These are phyloP conservation scores for Acrocyrtus sp. DNA, from an alignment of 2,888 invertebrate species.

Conservation along the genomic window DNA sequence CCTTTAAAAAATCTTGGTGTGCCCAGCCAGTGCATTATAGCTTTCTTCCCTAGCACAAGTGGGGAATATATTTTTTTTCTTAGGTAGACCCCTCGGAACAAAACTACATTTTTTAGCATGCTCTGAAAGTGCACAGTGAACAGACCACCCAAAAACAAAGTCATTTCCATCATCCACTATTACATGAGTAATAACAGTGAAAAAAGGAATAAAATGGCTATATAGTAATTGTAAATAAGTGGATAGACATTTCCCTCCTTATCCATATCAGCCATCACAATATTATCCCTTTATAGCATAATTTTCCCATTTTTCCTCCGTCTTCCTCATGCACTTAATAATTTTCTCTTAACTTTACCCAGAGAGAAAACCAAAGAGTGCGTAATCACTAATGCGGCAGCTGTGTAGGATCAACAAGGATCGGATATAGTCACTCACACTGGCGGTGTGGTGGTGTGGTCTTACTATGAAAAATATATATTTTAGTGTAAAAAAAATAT, in stretches of 20 bases:
- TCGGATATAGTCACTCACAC: too few species aligned
- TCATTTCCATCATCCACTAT: constrained; percentile 43
- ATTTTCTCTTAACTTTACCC: constrained; percentile 46
- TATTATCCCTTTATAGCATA: constrained; percentile 39
- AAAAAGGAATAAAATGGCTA: constrained; percentile 42
- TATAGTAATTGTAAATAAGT: constrained; percentile 48
- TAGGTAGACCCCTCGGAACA: too few species aligned
- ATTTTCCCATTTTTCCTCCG: constrained; percentile 45
- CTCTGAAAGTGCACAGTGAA: neutral
- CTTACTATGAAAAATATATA: too few species aligned
- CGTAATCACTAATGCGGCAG: too few species aligned
- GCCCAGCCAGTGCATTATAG: too few species aligned
- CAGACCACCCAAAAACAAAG: constrained; percentile 58
- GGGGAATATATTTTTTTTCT: too few species aligned
- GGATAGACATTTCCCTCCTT: constrained; percentile 30
- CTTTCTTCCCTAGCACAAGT: too few species aligned
- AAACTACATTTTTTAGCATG: neutral
- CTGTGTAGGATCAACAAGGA: too few species aligned
- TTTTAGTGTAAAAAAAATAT: too few species aligned
- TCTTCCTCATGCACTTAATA: constrained; percentile 31
- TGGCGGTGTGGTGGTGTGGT: too few species aligned
- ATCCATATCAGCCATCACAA: constrained; percentile 44
- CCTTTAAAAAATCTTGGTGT: too few species aligned
- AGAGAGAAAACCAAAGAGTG: too few species aligned
- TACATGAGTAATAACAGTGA: constrained; percentile 51